Base-by-base conservation (phyloP, 2,888 invertebrate genomes). In the Loripinus fragilis region DNA sequence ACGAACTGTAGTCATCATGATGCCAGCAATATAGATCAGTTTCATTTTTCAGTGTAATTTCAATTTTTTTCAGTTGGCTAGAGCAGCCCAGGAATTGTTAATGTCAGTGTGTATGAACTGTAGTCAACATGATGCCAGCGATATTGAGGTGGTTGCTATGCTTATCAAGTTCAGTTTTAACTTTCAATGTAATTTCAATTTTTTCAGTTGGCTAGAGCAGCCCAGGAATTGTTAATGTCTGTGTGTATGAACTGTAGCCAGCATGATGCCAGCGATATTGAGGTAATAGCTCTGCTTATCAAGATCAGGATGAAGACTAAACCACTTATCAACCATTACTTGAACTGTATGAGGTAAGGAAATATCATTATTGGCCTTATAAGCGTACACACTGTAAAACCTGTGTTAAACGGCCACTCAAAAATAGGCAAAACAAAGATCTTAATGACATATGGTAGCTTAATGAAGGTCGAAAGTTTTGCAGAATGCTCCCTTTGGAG, bases 231-330 rank as follows among this genome's bases (percentile, higher is more conserved):
- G 72, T 94, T 99, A 35, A 96, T 98, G 73, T 96, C 97, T 89
- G 95, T 99, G 85, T 98, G 98, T 93, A 96, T 96, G 88, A 99
- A 99, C 94, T 97, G 98, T 87, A 90, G 96, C 25, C 95, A 95
- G 68, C 95, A 95, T 73, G 95, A 95, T 28, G 94, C 95, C 5
- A 94, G 95, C 76, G 97, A 97, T 94, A 94, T 95, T 38, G 96
- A 96, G 90, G 97, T 97, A 38, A 96, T 99, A 73, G 96, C 96
- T 41, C 96, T 96, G 89, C 94, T 99, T 33, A 96, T 97, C 5
- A 97, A 98, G 94, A 96, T 99, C 95, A 94, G 98, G 66, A 95
- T 98, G 83, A 99, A 99, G 94, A 98, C 97, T 42, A 99, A 99
- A 94, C 97, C 97, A 1, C 95, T 98, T 85, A 96, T 98, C 79